A percentile compares a stretch with the other conserved stretches of the same genome.
Conservation (phyloP, 2,888 invertebrate genomes). For the Vanessa cardui region DNA sequence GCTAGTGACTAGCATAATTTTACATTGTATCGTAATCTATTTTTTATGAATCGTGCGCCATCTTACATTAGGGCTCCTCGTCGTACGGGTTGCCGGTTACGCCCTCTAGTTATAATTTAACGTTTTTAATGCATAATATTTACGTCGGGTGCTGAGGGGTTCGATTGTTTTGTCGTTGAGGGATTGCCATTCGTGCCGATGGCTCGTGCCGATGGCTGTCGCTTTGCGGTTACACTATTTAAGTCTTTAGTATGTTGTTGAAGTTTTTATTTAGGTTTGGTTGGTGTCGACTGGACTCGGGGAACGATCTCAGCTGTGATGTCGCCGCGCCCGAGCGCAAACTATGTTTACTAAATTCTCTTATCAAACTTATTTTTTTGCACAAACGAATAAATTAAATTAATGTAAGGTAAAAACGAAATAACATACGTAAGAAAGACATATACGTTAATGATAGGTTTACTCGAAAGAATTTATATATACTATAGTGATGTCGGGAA, state of each 20-base stretch:
- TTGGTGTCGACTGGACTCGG: slow-evolving; percentile 40
- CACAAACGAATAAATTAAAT: slow-evolving; percentile 62
- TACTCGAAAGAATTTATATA: slow-evolving; percentile 78
- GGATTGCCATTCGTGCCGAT: slow-evolving; percentile 28
- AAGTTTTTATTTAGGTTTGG: slow-evolving; percentile 46
- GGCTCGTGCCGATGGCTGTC: slow-evolving; percentile 22
- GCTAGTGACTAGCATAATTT: slow-evolving; percentile 73
- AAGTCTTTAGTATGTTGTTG: slow-evolving; percentile 49
- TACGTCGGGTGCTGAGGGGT: slow-evolving; percentile 59
- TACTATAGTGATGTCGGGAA: slow-evolving; percentile 42
- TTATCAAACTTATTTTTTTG: slow-evolving; percentile 71
- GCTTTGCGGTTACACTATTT: slow-evolving; percentile 45
- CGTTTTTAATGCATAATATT: slow-evolving; percentile 61
- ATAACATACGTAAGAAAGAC: slow-evolving; percentile 83
- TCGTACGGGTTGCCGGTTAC: slow-evolving; percentile 51
- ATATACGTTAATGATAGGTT: slow-evolving; percentile 81
- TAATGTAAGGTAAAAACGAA: slow-evolving; percentile 72
- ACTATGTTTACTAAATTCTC: slow-evolving; percentile 47
- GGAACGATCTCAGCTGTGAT: slow-evolving; percentile 28
- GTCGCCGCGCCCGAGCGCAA: slow-evolving; percentile 39
- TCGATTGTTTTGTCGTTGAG: slow-evolving; percentile 44
- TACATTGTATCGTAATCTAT: slow-evolving; percentile 55
- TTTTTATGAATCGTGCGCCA: slow-evolving; percentile 61
- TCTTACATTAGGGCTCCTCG: slow-evolving; percentile 52
- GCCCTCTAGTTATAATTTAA: slow-evolving; percentile 55